Evolutionary conservation across 2,113 vertebrate genomes (phyloP).

Genomic region (Myrmophylax atrothorax): DNA sequence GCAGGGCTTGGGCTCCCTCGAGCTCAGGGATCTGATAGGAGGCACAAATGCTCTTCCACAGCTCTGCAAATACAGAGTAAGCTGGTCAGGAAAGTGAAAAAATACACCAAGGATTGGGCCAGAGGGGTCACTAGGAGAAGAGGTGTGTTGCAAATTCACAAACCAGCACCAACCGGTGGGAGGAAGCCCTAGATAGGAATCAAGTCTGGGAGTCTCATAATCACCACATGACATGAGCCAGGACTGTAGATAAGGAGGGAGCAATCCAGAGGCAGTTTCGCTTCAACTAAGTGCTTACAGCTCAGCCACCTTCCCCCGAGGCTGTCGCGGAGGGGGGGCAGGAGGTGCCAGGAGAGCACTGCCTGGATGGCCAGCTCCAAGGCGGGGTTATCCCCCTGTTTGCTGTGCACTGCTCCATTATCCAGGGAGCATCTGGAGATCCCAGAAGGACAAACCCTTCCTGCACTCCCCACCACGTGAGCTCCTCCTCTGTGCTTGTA

Average conservation of each 20-base stretch:
- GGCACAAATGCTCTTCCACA: not conserved
- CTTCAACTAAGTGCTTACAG: not conserved
- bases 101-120: not conserved
- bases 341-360: not conserved
- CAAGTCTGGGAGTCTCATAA: slow-evolving; percentile 5
- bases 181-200: slow-evolving; percentile 19
- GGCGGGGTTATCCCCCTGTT: not conserved
- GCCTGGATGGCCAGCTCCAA: not conserved
- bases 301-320: not conserved
- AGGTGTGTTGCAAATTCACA: not conserved
- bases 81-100: not conserved
- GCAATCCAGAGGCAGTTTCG: slow-evolving; percentile 31
- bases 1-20: not conserved
- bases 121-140: not conserved
- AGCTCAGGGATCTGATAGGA: not conserved
- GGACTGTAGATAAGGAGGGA: slow-evolving; percentile 18
- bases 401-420: not conserved
- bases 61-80: not conserved
- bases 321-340: not conserved
- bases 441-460: not conserved
- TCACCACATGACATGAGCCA: not conserved
- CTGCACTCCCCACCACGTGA: not conserved
- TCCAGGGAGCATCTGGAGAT: not conserved
- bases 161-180: not conserved
- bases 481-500: not conserved